Percentiles rank a stretch among this genome's conserved stretches.
Evolutionary conservation across 2,113 vertebrate genomes (phyloP).

Genomic region (Labeo rohita): DNA sequence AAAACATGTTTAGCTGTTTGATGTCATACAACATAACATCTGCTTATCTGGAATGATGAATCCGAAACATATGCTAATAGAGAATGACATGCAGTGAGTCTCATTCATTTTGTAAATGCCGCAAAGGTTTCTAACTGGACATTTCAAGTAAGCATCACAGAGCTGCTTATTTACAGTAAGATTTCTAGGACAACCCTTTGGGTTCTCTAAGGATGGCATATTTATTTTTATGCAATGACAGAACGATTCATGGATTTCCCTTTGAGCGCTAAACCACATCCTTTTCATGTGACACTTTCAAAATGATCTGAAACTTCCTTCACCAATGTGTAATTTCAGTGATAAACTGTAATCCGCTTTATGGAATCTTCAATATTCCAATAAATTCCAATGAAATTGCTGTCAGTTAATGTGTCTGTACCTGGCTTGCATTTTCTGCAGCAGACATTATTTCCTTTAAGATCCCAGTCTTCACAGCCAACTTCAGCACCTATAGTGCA

Average conservation of each 20-base stretch:
- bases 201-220: background rate
- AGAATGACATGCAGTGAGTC: background rate
- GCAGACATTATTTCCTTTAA: fast-evolving
- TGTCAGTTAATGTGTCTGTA: conserved; percentile 42
- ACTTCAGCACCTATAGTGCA: fast-evolving
- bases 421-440: conserved; percentile 60
- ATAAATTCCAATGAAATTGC: background rate
- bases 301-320: conserved; percentile 67
- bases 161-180: background rate
- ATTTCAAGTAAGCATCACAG: background rate
- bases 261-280: conserved; percentile 20
- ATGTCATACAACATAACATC: background rate
- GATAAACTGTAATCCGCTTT: background rate
- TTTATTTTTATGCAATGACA: background rate
- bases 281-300: conserved; percentile 66
- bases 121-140: background rate
- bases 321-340: background rate
- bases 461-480: conserved; percentile 57
- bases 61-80: background rate
- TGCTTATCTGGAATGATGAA: background rate
- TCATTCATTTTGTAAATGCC: background rate
- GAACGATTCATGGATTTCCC: conserved; percentile 23
- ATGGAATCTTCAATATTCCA: background rate
- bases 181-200: background rate
- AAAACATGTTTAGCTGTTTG: background rate